These are phyloP conservation scores for Indri indri DNA, from an alignment of 2,113 vertebrate species.

Conservation along the genomic window DNA sequence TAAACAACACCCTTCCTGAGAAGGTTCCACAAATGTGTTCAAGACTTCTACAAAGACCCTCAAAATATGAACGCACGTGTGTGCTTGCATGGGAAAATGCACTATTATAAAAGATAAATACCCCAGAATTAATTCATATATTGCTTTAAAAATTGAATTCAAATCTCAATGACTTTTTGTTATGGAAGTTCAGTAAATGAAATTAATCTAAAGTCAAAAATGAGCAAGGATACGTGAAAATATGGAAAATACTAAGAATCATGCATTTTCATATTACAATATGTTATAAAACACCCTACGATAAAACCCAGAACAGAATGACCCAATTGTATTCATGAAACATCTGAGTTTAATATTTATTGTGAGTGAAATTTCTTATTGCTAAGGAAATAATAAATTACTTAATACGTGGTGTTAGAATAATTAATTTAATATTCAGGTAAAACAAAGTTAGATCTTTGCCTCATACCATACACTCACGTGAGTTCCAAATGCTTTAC, in stretches of 20 bases:
- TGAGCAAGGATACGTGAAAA: fast-evolving
- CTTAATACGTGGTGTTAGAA: not conserved
- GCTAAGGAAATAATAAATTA: not conserved
- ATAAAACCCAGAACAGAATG: not conserved
- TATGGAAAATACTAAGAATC: not conserved
- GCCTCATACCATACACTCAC: fast-evolving
- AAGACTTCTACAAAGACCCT: not conserved
- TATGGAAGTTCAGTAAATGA: not conserved
- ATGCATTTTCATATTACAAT: fast-evolving
- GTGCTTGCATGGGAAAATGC: not conserved
- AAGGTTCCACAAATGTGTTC: not conserved
- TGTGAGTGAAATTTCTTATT: fast-evolving
- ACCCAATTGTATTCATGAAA: too few species aligned
- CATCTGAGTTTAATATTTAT: not conserved
- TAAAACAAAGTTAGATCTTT: not conserved
- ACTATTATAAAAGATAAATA: fast-evolving
- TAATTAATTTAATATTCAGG: not conserved
- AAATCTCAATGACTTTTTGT: not conserved
- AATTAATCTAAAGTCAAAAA: not conserved
- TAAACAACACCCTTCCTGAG: not conserved
- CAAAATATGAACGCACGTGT: fast-evolving
- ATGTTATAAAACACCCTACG: fast-evolving
- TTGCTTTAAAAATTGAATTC: not conserved
- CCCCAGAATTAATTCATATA: fast-evolving
- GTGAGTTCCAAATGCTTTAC: not conserved